Base-by-base conservation (phyloP, 2,113 vertebrate species). In the Gnathonemus longibarbis region DNA sequence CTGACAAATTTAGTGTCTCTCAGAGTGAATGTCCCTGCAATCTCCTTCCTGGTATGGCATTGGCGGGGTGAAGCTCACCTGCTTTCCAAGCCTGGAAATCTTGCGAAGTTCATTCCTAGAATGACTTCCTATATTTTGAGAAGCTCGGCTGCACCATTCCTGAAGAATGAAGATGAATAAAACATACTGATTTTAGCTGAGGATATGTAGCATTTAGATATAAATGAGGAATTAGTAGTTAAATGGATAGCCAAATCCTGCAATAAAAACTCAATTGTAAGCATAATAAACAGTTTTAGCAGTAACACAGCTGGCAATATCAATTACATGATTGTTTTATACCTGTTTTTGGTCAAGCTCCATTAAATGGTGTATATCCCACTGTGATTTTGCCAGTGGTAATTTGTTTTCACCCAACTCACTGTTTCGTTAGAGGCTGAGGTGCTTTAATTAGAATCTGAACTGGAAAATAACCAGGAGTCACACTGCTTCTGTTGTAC, bases 361-460 rank as follows among this genome's bases (percentile, higher is more conserved):
- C 50, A 48, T 58, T 87, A 35, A 84, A 86, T 52, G n/a, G 21
- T 17, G 24, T 87, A 58, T 46, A 56, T 74, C 27, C 58, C 35
- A 11, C 49, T 88, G 46, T 17, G 31, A 50, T 86, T 39, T 85
- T 86, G 35, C 88, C 84, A 52, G 49, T 85, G 56, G 85, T 58
- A 21, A 52, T 45, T 84, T 86, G 53, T 52, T 84, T 74, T 90
- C 86, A 49, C 62, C 27, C 84, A 58, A 39, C n/a, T 85, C 24
- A 17, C 45, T 70, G 84, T 84, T 84, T 45, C n/a, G 46, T 84
- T 89, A 90, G 45, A 24, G 45, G 85, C 31, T 85, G 48, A 4
- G 83, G 21, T 84, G n/a, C 58, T 90, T 90, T 86, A 90, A 87
- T 39, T 70, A 70, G n/a, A 31, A 58, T 58, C 58, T n/a, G 48